These are phyloP conservation scores for Bombus picipes DNA, from an alignment of 1,140 invertebrate species.

Conservation along the genomic window DNA sequence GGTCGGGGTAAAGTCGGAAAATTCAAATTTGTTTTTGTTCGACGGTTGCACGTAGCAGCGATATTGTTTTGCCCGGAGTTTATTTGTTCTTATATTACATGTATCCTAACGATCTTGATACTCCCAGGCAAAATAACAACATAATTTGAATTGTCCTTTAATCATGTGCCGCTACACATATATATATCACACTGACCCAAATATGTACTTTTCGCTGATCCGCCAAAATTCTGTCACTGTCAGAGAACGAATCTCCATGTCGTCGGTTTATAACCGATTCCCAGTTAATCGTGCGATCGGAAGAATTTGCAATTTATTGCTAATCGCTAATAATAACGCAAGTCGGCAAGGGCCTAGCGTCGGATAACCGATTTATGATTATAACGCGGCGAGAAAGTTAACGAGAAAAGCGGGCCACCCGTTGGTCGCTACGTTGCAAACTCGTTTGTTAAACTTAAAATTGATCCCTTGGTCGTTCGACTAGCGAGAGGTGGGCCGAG, in stretches of 20 bases:
- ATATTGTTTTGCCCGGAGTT: too few species aligned
- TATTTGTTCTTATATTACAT: too few species aligned
- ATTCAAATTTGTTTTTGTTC: too few species aligned
- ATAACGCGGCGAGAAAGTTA: conserved; percentile 60
- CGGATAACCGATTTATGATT: conserved; percentile 62
- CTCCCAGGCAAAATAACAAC: too few species aligned
- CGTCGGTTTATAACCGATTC: neutral
- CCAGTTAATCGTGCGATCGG: neutral
- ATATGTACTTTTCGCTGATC: too few species aligned
- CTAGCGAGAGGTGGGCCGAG: neutral
- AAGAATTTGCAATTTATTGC: conserved; percentile 37
- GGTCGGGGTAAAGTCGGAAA: too few species aligned
- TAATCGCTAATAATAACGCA: conserved; percentile 59
- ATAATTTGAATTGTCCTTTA: too few species aligned
- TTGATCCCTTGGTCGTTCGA: conserved; percentile 65
- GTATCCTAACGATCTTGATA: too few species aligned
- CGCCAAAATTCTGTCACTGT: neutral
- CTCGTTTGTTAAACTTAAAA: conserved; percentile 75
- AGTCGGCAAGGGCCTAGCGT: conserved; percentile 4
- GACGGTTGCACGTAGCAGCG: too few species aligned
- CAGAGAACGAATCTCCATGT: neutral
- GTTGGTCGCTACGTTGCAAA: conserved; percentile 55
- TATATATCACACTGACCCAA: too few species aligned
- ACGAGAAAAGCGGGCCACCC: conserved; percentile 49
- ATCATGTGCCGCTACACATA: too few species aligned